Base-by-base conservation (phyloP, 1,140 invertebrate genomes). In the Sinella curviseta region DNA sequence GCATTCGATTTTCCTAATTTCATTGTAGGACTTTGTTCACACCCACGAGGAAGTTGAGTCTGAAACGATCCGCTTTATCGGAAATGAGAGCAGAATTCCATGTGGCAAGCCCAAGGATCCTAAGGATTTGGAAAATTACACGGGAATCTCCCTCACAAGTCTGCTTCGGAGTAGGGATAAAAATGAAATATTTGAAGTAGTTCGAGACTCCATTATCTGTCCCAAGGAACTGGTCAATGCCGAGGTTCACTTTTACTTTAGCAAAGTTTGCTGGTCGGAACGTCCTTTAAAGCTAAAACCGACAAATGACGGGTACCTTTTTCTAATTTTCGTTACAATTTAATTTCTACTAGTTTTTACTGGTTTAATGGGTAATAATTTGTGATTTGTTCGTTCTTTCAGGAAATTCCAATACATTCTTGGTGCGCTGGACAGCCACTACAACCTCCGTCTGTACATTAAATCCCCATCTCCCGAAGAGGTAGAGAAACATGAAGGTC, bases 11-110 rank as follows among this genome's bases (percentile, higher is more conserved):
- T n/a, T n/a, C n/a, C n/a, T n/a, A 67, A 26, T 67, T 12, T 67
- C 12, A 39, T 75, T 48, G n/a, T n/a, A 75, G 39, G 35, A 75
- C 36, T 28, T 48, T 48, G 74, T 75, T 48, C 35, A 48, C 74
- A 48, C 34, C 4, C 17, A n/a, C 24, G 28, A 75, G 24, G 34
- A 48, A 8, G 3, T 28, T 17, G 12, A 28, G 24, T 75, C 74
- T 24, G 74, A 48, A 2, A 75, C 36, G 2, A 1, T 3, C 24
- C 3, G 14, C 12, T 36, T 75, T 48, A 75, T 54, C 24, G 39
- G 74, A 2, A 75, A 54, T 48, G 74, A 75, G 65, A 70, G 28
- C 28, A 30, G 30, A 8, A 70, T 70, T 14, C 65, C 65, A 30
- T 70, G 65, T 33, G 8, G 8, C 28, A 33, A 12, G 12, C 2